Evolutionary conservation across 1,140 invertebrate genomes (phyloP).

Genomic region (Phymastichus coffea): DNA sequence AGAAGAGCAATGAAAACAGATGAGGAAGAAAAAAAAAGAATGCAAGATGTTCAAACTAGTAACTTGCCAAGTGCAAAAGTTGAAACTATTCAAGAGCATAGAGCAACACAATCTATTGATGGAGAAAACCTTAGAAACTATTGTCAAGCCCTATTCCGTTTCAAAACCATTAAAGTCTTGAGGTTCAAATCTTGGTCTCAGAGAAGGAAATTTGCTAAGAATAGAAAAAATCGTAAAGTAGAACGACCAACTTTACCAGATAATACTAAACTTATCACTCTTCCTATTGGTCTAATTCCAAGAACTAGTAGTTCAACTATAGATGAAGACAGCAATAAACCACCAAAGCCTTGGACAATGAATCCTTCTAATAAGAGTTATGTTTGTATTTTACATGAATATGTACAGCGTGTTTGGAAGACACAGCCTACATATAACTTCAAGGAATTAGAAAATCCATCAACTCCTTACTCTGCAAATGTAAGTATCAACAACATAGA

Average conservation of each 20-base stretch:
- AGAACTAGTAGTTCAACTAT: slow-evolving; percentile 38
- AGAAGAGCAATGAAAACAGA: slow-evolving; percentile 74
- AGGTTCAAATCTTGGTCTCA: slow-evolving; percentile 91
- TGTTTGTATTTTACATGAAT: slow-evolving; percentile 96
- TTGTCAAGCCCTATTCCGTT: slow-evolving; percentile 83
- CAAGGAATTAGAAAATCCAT: slow-evolving; percentile 90
- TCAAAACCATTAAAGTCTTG: slow-evolving; percentile 83
- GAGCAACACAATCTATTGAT: slow-evolving; percentile 76
- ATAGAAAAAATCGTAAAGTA: slow-evolving; percentile 72
- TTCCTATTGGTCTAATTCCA: slow-evolving; percentile 61
- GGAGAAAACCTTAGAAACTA: slow-evolving; percentile 78
- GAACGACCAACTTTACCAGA: slow-evolving; percentile 81
- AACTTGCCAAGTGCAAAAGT: slow-evolving; percentile 71
- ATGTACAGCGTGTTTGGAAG: slow-evolving; percentile 90
- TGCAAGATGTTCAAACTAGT: slow-evolving; percentile 43
- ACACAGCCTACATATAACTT: slow-evolving; percentile 92
- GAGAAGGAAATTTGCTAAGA: slow-evolving; percentile 80
- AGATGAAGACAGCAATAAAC: slow-evolving; percentile 54
- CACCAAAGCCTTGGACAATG: slow-evolving; percentile 84
- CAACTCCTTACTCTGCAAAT: slow-evolving; percentile 89
- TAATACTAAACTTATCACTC: slow-evolving; percentile 86
- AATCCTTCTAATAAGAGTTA: slow-evolving; percentile 91
- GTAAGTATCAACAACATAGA: slow-evolving; percentile 89
- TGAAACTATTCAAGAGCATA: slow-evolving; percentile 81
- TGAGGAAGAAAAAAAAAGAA: slow-evolving; percentile 55